Conservation (phyloP, 2,797 vertebrate species). For the Urosaurus nigricauda region DNA sequence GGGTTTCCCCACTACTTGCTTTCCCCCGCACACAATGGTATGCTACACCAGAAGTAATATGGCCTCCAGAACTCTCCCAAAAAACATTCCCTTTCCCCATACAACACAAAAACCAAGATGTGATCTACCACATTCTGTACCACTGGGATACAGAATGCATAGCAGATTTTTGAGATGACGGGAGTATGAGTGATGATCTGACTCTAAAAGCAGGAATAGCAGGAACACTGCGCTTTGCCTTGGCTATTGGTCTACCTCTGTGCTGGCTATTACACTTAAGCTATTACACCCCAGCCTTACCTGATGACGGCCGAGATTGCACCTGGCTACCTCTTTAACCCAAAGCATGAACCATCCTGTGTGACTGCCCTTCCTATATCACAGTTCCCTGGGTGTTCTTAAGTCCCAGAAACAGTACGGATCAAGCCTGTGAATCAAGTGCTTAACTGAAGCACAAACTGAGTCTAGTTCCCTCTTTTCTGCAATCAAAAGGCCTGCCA, state of each 20-base stretch:
- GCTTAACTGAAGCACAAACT: not conserved
- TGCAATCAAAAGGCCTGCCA: not conserved
- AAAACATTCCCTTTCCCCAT: not conserved
- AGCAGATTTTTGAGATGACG: not conserved
- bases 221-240: not conserved
- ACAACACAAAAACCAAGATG: not conserved
- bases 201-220: not conserved
- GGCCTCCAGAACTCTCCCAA: not conserved
- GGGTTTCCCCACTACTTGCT: not conserved
- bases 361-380: not conserved
- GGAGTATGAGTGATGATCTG: not conserved
- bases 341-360: not conserved
- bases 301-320: not conserved
- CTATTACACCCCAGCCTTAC: not conserved
- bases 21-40: not conserved
- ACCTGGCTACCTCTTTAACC: not conserved
- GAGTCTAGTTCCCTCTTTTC: not conserved
- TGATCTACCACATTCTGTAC: not conserved
- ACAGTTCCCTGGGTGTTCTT: not conserved
- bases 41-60: not conserved
- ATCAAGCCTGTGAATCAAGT: not conserved
- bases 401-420: not conserved
- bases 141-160: not conserved
- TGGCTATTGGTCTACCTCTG: not conserved
- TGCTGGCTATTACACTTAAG: not conserved